phyloP scores from a whole-genome alignment of 2,113 vertebrate genomes.

The Leptobrachium ailaonicum region DNA sequence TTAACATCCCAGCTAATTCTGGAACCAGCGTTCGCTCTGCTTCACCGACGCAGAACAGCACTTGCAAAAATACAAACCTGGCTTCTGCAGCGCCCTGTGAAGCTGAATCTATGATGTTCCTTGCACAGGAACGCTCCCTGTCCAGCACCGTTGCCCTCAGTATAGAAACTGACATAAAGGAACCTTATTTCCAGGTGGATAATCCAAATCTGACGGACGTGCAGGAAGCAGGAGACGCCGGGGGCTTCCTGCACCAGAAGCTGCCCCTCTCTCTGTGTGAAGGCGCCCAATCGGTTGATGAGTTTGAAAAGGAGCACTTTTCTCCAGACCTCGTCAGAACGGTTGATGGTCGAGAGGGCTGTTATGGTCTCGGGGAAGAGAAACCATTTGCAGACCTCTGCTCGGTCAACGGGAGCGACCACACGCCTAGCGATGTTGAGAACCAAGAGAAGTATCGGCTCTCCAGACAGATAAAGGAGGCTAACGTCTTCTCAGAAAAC shows the following conservation, averaged over 20 bases:
- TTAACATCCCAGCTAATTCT: slow-evolving; percentile 60
- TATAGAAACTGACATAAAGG: slow-evolving; percentile 56
- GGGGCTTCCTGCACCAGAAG: slow-evolving; percentile 53
- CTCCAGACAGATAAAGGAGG: slow-evolving; percentile 52
- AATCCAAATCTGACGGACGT: slow-evolving; percentile 49
- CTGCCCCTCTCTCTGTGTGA: slow-evolving; percentile 54
- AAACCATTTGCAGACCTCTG: slow-evolving; percentile 66
- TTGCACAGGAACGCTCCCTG: slow-evolving; percentile 53
- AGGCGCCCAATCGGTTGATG: slow-evolving; percentile 52
- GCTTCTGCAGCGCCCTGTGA: slow-evolving; percentile 54
- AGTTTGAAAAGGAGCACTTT: slow-evolving; percentile 59
- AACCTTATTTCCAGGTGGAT: slow-evolving; percentile 53
- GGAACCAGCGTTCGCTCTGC: slow-evolving; percentile 53
- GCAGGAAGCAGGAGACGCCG: slow-evolving; percentile 54
- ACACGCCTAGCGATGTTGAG: slow-evolving; percentile 63
- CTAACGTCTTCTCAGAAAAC: slow-evolving; percentile 57
- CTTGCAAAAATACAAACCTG: slow-evolving; percentile 57
- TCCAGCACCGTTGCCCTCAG: slow-evolving; percentile 59
- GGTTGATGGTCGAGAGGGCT: slow-evolving; percentile 23
- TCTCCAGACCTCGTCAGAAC: slow-evolving; percentile 56
- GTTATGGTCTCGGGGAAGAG: too few species aligned
- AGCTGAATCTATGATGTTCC: slow-evolving; percentile 52
- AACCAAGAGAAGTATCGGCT: slow-evolving; percentile 63
- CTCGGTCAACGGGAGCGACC: slow-evolving; percentile 64
- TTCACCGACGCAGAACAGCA: slow-evolving; percentile 62